Evolutionary conservation across 2,113 vertebrate species (phyloP).

Genomic region (Pelusios castaneus): DNA sequence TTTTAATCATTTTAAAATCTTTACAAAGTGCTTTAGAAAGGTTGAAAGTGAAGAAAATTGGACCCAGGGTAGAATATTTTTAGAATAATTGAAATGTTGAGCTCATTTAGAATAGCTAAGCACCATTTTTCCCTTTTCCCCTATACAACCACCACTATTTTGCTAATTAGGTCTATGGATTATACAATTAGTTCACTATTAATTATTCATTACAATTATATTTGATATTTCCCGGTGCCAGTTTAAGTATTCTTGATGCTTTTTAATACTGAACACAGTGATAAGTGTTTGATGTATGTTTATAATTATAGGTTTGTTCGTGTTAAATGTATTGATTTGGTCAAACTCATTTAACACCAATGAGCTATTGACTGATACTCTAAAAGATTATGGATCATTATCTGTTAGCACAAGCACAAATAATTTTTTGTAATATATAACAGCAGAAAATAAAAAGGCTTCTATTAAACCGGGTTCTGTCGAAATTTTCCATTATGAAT

Average conservation of each 20-base stretch:
- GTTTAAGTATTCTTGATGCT: neutral
- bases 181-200: neutral
- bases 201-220: neutral
- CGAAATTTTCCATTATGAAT: neutral
- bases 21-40: neutral
- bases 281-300: neutral
- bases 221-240: neutral
- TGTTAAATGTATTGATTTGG: neutral
- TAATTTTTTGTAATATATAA: neutral
- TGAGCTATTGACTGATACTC: neutral
- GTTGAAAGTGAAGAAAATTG: slow-evolving; percentile 23
- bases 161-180: neutral
- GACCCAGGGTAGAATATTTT: slow-evolving; percentile 9
- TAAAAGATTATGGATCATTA: neutral
- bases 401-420: neutral
- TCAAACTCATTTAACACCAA: neutral
- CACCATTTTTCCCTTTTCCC: neutral
- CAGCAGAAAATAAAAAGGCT: accelerated
- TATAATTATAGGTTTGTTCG: neutral
- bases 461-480: accelerated
- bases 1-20: neutral
- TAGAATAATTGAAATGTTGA: slow-evolving; percentile 21
- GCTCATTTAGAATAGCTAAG: neutral
- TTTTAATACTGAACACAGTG: neutral
- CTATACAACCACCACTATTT: neutral